Base-by-base conservation (phyloP, 2,113 vertebrate species). In the Xiphophorus maculatus region DNA sequence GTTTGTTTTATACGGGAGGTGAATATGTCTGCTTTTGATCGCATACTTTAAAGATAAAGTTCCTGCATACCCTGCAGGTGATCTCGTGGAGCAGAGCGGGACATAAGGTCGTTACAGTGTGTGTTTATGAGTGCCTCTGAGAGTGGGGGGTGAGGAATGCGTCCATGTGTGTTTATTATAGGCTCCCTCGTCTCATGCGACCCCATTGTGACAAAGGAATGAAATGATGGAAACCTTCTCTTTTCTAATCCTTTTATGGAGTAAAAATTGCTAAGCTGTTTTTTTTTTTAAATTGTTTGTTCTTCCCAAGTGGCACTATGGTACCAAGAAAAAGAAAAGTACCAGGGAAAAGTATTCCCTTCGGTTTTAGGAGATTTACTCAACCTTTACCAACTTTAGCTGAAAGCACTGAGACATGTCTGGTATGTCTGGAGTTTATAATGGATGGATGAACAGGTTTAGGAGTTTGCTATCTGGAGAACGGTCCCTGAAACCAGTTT, bases 141-240 rank as follows among this genome's bases (percentile, higher is more conserved):
- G 77, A 30, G 73, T 25, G 13, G 89, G 82, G 84, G 77, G 79
- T 84, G 40, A 87, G 69, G 92, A 93, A 92, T 88, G 88, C 19
- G 48, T 54, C 42, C 78, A 66, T 19, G n/a, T 30, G n/a, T 80
- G 74, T 87, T 87, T 88, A 70, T 86, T 64, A 74, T 71, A 66
- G 73, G 70, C 79, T 71, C 82, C 80, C 70, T 74, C 66, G 25
- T 66, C 79, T 66, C 76, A 70, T 42, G 69, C 3, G 74, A 63
- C 84, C 82, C 77, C 63, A 65, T 69, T 87, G 85, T 80, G 69
- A 83, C 78, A 72, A 30, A 68, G 71, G 54, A 80, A 76, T 42
- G 72, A 48, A 77, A 81, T 6, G 37, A 81, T 71, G 58, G 66
- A 63, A 19, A 30, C 64, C 37, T 71, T 73, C 61, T 74, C 10